Percentiles rank a stretch among this genome's conserved stretches.
These are phyloP conservation scores for Apodemus speciosus DNA, from an alignment of 2,113 vertebrate genomes.

Conservation along the genomic window DNA sequence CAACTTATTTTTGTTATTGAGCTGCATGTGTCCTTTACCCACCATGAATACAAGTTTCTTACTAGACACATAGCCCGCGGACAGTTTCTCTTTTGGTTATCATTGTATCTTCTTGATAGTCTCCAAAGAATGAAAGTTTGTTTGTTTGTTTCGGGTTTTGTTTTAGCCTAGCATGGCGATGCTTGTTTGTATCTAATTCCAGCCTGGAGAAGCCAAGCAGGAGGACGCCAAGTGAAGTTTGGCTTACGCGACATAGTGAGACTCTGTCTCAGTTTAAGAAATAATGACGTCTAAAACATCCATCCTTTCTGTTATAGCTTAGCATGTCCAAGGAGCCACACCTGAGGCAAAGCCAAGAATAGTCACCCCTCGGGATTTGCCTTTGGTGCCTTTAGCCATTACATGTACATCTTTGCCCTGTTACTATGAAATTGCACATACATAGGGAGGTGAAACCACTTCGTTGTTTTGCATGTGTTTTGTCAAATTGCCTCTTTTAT, in stretches of 20 bases:
- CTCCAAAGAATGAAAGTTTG: constrained; percentile 10
- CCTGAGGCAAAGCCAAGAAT: neutral
- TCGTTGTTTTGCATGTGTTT: neutral
- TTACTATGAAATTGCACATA: neutral
- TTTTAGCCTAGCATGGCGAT: neutral
- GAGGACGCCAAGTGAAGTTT: neutral
- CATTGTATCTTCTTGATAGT: neutral
- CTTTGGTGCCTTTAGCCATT: neutral
- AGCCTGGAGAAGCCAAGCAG: neutral
- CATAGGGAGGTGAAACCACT: neutral
- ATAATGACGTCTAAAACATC: neutral
- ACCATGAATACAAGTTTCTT: constrained; percentile 31
- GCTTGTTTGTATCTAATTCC: neutral
- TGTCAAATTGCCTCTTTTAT: neutral
- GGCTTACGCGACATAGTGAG: neutral
- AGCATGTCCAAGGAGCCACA: neutral
- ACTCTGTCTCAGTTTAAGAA: constrained; percentile 13
- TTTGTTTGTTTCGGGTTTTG: neutral
- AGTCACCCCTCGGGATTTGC: neutral
- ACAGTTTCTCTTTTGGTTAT: neutral
- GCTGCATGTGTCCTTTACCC: neutral
- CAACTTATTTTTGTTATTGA: neutral
- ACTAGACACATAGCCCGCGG: neutral
- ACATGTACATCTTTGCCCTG: neutral
- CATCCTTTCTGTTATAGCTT: neutral